Conservation (phyloP, 2,113 vertebrate genomes). For the Entomyzon cyanotis region DNA sequence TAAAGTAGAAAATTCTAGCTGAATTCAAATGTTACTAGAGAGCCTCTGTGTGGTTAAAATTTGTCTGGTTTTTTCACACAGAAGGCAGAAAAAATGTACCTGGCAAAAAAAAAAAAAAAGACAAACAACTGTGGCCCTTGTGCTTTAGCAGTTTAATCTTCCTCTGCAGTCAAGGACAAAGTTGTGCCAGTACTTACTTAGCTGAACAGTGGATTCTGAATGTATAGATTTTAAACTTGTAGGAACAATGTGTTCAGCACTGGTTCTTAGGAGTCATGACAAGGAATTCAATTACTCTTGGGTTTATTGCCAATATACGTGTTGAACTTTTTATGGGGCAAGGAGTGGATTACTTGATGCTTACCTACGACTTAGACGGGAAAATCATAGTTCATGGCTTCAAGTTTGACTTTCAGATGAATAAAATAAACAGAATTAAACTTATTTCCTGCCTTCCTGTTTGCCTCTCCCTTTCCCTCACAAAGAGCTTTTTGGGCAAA, state of each 20-base stretch:
- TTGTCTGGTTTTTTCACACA: neutral
- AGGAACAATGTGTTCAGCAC: conserved; percentile 35
- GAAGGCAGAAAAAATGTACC: neutral
- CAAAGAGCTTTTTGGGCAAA: conserved; percentile 20
- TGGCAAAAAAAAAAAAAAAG: accelerated
- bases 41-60: neutral
- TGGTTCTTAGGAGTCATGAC: conserved; percentile 62
- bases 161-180: neutral
- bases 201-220: conserved; percentile 28
- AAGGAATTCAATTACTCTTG: conserved; percentile 26
- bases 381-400: conserved; percentile 12
- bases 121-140: neutral
- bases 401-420: conserved; percentile 17
- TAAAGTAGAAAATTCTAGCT: neutral
- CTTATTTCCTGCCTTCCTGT: neutral
- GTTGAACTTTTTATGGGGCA: conserved; percentile 30
- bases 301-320: conserved; percentile 38
- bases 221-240: conserved; percentile 53
- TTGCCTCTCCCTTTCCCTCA: neutral
- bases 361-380: neutral
- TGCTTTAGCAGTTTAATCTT: neutral
- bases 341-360: conserved; percentile 8
- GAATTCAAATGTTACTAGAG: neutral
- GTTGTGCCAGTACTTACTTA: neutral
- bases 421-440: conserved; percentile 45